A percentile compares a stretch with the other conserved stretches of the same genome.
These are phyloP conservation scores for Callocephalon fimbriatum DNA, from an alignment of 2,113 vertebrate genomes.

Conservation along the genomic window DNA sequence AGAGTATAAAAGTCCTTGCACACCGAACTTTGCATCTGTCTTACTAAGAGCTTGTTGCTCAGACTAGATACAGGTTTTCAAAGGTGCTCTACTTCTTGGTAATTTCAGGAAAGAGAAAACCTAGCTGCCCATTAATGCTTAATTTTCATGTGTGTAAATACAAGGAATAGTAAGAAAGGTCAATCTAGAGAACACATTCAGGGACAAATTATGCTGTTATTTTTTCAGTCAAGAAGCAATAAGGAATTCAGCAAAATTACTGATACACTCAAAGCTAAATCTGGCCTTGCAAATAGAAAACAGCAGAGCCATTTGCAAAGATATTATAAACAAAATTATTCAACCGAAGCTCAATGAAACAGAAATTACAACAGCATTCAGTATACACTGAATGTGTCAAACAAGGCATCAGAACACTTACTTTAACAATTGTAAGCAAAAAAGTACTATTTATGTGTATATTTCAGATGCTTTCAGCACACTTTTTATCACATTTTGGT, in stretches of 20 bases:
- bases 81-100: neutral
- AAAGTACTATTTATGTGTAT: neutral
- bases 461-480: neutral
- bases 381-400: neutral
- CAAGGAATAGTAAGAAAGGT: neutral
- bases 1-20: neutral
- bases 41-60: neutral
- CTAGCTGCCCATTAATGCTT: neutral
- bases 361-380: neutral
- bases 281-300: neutral
- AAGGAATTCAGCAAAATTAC: neutral
- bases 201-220: neutral
- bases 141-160: neutral
- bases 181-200: neutral
- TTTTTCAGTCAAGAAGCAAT: neutral
- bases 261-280: neutral
- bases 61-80: neutral
- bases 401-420: neutral
- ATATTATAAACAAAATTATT: neutral
- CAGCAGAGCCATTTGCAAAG: neutral
- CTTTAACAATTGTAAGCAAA: neutral
- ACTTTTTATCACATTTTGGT: neutral
- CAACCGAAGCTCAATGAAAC: neutral
- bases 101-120: neutral
- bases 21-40: neutral